Evolutionary conservation across 2,113 vertebrate species (phyloP), one percentile per base, ranked within the genome.

Genomic region (Tonatia bakeri): DNA sequence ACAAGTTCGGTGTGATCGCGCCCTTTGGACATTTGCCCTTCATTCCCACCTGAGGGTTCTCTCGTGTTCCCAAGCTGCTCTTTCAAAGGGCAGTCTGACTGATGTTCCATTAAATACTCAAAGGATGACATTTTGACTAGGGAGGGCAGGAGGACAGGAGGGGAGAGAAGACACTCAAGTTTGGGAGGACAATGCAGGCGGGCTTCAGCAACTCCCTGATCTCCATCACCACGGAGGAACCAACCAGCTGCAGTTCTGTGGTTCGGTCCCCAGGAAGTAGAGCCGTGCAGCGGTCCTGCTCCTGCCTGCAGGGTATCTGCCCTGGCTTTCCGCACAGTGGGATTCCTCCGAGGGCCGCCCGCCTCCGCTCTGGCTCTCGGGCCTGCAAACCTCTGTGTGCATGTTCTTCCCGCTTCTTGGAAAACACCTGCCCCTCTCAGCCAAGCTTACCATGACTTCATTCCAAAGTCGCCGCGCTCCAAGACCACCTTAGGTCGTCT

Each of bases 311-410:
- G 2, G 0, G n/a, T 15, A 12, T 45, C 70, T 28, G 38, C 3
- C 2, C 3, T 0, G 1, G 31, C 54, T 77, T 4, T 31, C 7
- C 19, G 4, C 28, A 9, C 5, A 31, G 3, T 7, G n/a, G 4
- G 5, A 20, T 12, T 91, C 24, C 87, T 89, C 8, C 9, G 0
- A 14, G 40, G 19, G 52, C 9, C 4, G n/a, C 7, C 38, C 14
- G 2, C 43, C 7, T 7, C 22, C 40, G n/a, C 20, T 43, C n/a
- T 36, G 31, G 56, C 31, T 75, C 31, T 20, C 56, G 16, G 50
- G 36, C 52, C 64, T 17, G 9, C 3, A 31, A 0, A 31, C 3
- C 17, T 61, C 5, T 50, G 6, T 6, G 11, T 2, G 5, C 36
- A 2, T 3, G 38, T 0, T 15, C 33, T 38, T 31, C 22, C 36